Percentiles rank a stretch among this genome's conserved stretches.
Conservation (phyloP, 2,113 vertebrate species). For the Arothron firmamentum region DNA sequence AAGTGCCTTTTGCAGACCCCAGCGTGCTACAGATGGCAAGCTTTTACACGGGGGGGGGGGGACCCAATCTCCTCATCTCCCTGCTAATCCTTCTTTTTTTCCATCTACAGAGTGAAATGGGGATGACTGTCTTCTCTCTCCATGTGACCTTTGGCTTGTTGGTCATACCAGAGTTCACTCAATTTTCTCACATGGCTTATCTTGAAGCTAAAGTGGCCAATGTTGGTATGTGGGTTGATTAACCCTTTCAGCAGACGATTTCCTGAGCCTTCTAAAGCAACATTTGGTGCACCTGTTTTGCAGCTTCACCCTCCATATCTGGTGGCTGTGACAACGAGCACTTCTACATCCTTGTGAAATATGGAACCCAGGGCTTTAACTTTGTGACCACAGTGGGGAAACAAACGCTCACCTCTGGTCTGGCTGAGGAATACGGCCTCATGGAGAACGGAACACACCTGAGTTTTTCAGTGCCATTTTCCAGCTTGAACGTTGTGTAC, state of each 20-base stretch:
- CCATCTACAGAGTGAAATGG: slow-evolving; percentile 33
- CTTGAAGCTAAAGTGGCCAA: slow-evolving; percentile 43
- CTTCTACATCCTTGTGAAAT: slow-evolving; percentile 56
- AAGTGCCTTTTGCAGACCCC: slow-evolving; percentile 67
- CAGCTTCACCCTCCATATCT: slow-evolving; percentile 42
- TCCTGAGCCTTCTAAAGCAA: neutral
- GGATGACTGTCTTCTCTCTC: slow-evolving; percentile 25
- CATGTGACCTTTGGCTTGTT: slow-evolving; percentile 57
- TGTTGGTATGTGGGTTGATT: slow-evolving; percentile 38
- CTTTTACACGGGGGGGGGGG: neutral
- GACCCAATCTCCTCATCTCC: neutral
- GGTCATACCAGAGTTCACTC: slow-evolving; percentile 43
- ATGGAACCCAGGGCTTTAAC: slow-evolving; percentile 36
- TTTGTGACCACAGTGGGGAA: slow-evolving; percentile 56
- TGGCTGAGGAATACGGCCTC: slow-evolving; percentile 50
- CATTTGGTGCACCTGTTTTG: neutral
- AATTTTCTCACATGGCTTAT: slow-evolving; percentile 40
- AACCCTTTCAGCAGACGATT: neutral
- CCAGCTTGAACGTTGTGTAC: slow-evolving; percentile 16
- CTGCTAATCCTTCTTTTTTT: neutral
- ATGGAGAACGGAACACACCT: slow-evolving; percentile 61
- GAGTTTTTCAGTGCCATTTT: slow-evolving; percentile 51
- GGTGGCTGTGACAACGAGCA: slow-evolving; percentile 55
- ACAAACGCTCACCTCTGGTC: slow-evolving; percentile 16
- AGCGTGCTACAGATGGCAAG: slow-evolving; percentile 62